Conservation (phyloP, 1,140 invertebrate genomes). For the Drosophila bipectinata region DNA sequence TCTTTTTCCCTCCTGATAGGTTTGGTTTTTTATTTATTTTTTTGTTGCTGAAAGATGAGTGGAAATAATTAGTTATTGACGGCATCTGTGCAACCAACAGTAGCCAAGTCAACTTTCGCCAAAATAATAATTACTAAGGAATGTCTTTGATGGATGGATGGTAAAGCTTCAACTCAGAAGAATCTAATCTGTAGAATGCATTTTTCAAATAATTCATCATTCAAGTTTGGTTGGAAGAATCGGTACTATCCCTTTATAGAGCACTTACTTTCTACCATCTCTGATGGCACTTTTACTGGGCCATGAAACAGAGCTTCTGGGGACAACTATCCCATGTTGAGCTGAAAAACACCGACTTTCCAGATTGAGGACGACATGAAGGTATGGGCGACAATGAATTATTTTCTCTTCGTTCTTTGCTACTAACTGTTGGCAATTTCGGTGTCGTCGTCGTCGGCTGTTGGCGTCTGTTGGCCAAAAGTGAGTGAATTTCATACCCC, state of each 20-base stretch:
- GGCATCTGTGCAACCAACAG: slow-evolving; percentile 43
- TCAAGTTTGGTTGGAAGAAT: not conserved
- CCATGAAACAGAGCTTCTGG: slow-evolving; percentile 29
- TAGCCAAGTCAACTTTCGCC: slow-evolving; percentile 46
- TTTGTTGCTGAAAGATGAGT: slow-evolving; percentile 40
- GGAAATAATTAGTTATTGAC: slow-evolving; percentile 53
- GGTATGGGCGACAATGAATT: slow-evolving; percentile 49
- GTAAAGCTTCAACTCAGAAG: not conserved
- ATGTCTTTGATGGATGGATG: slow-evolving; percentile 6
- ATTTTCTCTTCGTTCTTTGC: slow-evolving; percentile 14
- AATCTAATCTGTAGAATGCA: not conserved
- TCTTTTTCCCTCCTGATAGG: not conserved
- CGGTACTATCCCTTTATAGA: not conserved
- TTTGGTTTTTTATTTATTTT: not conserved
- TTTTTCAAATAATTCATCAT: not conserved
- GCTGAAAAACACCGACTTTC: slow-evolving; percentile 20
- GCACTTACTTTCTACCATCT: slow-evolving; percentile 23
- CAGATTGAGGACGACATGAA: slow-evolving; percentile 39
- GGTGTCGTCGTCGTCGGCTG: slow-evolving; percentile 37
- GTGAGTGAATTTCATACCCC: slow-evolving; percentile 60
- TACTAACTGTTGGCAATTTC: slow-evolving; percentile 44
- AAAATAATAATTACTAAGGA: slow-evolving; percentile 35
- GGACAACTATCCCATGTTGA: slow-evolving; percentile 43
- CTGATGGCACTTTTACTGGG: slow-evolving; percentile 24
- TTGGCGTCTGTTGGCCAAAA: slow-evolving; percentile 43